These are phyloP conservation scores for Agrochola macilenta DNA, from an alignment of 2,888 invertebrate species.

Conservation along the genomic window DNA sequence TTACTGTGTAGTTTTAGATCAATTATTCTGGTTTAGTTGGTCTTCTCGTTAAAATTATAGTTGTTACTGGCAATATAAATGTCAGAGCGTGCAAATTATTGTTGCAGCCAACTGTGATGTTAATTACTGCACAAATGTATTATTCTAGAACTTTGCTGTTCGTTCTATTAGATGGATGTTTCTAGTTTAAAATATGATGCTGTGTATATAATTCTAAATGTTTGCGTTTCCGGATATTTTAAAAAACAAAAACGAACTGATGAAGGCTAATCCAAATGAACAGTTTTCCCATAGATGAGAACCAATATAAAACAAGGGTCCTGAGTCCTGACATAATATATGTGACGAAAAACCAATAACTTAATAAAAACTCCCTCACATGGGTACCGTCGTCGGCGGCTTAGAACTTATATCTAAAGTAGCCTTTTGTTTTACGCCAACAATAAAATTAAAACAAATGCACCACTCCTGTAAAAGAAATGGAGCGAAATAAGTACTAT, in stretches of 20 bases:
- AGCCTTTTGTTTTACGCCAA: background rate
- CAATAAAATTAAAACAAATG: slow-evolving; percentile 32
- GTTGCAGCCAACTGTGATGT: slow-evolving; percentile 8
- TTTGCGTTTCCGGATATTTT: slow-evolving; percentile 1
- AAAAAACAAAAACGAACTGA: background rate
- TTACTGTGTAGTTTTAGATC: background rate
- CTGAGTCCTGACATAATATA: background rate
- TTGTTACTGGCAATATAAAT: slow-evolving; percentile 16
- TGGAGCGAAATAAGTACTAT: slow-evolving; percentile 9
- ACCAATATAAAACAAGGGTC: background rate
- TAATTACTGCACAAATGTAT: slow-evolving; percentile 15
- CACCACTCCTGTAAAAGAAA: slow-evolving; percentile 22
- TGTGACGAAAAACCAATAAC: background rate
- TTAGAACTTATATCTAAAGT: background rate
- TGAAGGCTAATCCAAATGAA: background rate
- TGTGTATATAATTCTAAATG: background rate
- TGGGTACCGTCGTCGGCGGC: no score
- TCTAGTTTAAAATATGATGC: slow-evolving; percentile 5
- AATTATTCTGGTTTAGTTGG: background rate
- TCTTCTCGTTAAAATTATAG: slow-evolving; percentile 1
- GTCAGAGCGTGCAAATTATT: slow-evolving; percentile 29
- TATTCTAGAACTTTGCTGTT: slow-evolving; percentile 18
- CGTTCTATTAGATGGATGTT: slow-evolving; percentile 14
- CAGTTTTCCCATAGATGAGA: background rate
- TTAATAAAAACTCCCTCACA: background rate